Evolutionary conservation across 2,113 vertebrate genomes (phyloP).

Genomic region (Dolichallabes microphthalmus): DNA sequence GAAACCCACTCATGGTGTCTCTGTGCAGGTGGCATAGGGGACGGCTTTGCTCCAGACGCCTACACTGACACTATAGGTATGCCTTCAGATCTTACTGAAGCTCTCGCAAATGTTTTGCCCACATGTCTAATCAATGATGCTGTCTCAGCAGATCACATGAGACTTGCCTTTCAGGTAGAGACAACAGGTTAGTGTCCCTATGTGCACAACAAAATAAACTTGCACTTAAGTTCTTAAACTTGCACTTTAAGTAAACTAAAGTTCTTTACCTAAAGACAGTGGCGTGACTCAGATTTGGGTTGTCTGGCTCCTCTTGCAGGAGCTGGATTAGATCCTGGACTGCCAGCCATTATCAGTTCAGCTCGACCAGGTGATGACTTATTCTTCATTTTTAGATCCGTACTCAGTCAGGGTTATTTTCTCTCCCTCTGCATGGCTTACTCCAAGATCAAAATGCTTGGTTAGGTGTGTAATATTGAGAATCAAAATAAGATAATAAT

Average conservation of each 20-base stretch:
- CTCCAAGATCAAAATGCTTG: conserved; percentile 32
- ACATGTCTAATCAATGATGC: conserved; percentile 49
- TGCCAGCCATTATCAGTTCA: conserved; percentile 47
- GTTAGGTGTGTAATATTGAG: conserved; percentile 20
- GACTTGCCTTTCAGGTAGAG: conserved; percentile 43
- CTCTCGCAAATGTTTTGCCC: conserved; percentile 24
- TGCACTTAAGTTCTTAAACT: background rate
- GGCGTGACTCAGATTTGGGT: conserved; percentile 41
- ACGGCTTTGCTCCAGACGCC: conserved; percentile 47
- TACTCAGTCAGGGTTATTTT: background rate
- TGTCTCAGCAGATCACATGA: conserved; percentile 53
- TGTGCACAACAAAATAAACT: conserved; percentile 6
- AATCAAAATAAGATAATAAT: conserved; percentile 17
- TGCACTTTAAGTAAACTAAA: too few relatives aligned
- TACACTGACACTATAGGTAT: conserved; percentile 59
- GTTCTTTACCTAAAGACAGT: conserved; percentile 12
- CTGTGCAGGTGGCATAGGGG: conserved; percentile 57
- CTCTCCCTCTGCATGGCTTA: conserved; percentile 3
- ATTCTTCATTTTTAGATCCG: background rate
- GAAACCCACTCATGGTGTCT: conserved; percentile 13
- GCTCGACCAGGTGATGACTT: conserved; percentile 57
- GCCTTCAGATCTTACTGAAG: conserved; percentile 37
- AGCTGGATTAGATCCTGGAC: conserved; percentile 51
- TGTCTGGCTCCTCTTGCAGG: conserved; percentile 48
- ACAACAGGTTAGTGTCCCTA: conserved; percentile 51